Evolutionary conservation across 1,140 invertebrate genomes (phyloP), one percentile per base, ranked within the genome.

Genomic region (Atta texana): DNA sequence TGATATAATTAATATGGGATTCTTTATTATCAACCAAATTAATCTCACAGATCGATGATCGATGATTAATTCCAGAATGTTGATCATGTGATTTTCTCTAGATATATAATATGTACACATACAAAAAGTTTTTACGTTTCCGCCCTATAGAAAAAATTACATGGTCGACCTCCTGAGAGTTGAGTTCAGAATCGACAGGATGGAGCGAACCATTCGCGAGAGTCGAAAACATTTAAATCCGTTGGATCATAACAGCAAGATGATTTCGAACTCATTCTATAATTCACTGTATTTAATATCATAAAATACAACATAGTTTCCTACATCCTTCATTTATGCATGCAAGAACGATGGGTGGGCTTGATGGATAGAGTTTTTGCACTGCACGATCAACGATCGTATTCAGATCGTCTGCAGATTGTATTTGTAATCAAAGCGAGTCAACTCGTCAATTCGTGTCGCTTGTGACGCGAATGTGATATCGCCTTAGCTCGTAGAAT

Each of bases 401-500:
- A 18, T 7, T 44, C 34, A 10, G 31, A 31, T 31, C 31, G 4
- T 68, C 16, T 18, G 63, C 28, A 39, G 7, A 14, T 18, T 39
- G 64, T 44, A 44, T 68, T 44, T 12, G 34, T 28, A 49, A 63
- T 63, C 39, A 21, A 21, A 31, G 6, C 6, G 59, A 64, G 24
- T 34, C 5, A 16, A 64, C 24, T 44, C 21, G 24, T 34, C 31
- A 16, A 64, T 18, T 28, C 21, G 1, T 77, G 21, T 44, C 39
- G 16, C 16, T 68, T n/a, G 61, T 59, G 63, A 63, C 55, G 80
- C 39, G 71, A 81, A 7, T 44, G 51, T 8, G 53, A 51, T 34
- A 34, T 66, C 71, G 18, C 10, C 49, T 76, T 34, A 31, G 34
- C 39, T 49, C 39, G 71, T 14, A n/a, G 51, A 34, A 34, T 61